Percentiles rank a stretch among this genome's conserved stretches.
Conservation (phyloP, 2,888 invertebrate species). For the Lysandra coridon region DNA sequence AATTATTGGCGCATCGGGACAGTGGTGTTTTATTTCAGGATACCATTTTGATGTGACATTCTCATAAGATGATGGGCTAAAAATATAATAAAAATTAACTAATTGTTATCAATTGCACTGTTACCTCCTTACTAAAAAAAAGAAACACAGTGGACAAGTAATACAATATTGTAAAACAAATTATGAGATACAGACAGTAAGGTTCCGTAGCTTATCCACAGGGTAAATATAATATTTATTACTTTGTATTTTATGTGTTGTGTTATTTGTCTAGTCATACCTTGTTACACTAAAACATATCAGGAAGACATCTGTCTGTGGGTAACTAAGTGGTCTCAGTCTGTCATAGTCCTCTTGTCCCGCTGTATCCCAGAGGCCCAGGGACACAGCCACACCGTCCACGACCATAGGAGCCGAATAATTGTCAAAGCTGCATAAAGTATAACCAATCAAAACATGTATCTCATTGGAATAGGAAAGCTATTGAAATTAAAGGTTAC, state of each 20-base stretch:
- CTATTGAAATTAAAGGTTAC: constrained; percentile 29
- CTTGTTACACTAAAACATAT: constrained; percentile 99
- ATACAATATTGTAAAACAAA: neutral
- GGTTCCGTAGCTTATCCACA: neutral
- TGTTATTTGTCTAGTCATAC: constrained; percentile 45
- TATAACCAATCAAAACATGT: neutral
- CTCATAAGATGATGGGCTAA: constrained; percentile 98
- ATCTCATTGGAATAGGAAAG: constrained; percentile 1
- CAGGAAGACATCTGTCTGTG: constrained; percentile 99
- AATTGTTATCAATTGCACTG: constrained; percentile 26
- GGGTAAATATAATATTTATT: neutral
- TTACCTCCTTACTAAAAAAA: neutral
- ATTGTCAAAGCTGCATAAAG: constrained; percentile 92
- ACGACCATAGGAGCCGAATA: constrained; percentile 99
- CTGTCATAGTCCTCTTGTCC: constrained; percentile 99
- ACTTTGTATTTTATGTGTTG: neutral
- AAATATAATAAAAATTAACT: constrained; percentile 44
- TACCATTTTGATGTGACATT: constrained; percentile 99
- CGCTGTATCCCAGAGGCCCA: constrained; percentile 99
- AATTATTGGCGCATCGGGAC: constrained; percentile 99
- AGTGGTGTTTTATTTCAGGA: constrained; percentile 99
- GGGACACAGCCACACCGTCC: constrained; percentile 97
- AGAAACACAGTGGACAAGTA: neutral
- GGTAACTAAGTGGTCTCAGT: constrained; percentile 96
- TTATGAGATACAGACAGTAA: neutral